A percentile compares a stretch with the other conserved stretches of the same genome.
phyloP scores from a whole-genome alignment of 1,140 invertebrate genomes.

The Pseudomyrmex cubaensis region DNA sequence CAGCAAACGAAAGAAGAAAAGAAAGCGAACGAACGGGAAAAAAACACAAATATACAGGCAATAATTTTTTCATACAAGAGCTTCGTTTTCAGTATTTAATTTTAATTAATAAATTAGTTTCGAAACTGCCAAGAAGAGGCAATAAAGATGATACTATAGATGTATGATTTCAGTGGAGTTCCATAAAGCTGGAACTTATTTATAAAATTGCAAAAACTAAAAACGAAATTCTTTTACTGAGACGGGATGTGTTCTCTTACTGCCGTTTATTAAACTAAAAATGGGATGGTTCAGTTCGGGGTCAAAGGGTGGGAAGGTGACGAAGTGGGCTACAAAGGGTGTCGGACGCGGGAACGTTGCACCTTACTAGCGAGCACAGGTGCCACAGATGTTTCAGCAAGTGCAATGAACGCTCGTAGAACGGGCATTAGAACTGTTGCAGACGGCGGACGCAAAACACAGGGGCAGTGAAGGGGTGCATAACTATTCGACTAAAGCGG shows the following conservation, averaged over 20 bases:
- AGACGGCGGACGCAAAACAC: constrained; percentile 64
- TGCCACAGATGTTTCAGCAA: constrained; percentile 83
- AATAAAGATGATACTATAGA: too few species aligned
- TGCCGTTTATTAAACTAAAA: too few species aligned
- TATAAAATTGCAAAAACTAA: too few species aligned
- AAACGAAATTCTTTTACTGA: too few species aligned
- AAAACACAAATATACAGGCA: too few species aligned
- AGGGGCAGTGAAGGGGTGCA: constrained; percentile 76
- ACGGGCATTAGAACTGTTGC: constrained; percentile 79
- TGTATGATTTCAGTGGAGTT: too few species aligned
- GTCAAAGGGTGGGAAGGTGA: constrained; percentile 66
- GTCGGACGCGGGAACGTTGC: constrained; percentile 76
- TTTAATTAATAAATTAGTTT: too few species aligned
- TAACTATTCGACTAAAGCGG: constrained; percentile 77
- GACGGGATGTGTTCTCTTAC: too few species aligned
- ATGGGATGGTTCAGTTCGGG: constrained; percentile 23
- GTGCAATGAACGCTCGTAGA: constrained; percentile 80
- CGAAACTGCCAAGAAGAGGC: too few species aligned
- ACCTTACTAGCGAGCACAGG: constrained; percentile 80
- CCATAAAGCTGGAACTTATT: too few species aligned
- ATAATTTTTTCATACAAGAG: too few species aligned
- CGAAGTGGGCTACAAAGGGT: constrained; percentile 57
- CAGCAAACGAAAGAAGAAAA: constrained; percentile 19
- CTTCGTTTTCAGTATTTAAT: too few species aligned
- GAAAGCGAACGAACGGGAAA: background rate